Evolutionary conservation across 2,888 invertebrate genomes (phyloP).

Genomic region (Periphyllus acericola): DNA sequence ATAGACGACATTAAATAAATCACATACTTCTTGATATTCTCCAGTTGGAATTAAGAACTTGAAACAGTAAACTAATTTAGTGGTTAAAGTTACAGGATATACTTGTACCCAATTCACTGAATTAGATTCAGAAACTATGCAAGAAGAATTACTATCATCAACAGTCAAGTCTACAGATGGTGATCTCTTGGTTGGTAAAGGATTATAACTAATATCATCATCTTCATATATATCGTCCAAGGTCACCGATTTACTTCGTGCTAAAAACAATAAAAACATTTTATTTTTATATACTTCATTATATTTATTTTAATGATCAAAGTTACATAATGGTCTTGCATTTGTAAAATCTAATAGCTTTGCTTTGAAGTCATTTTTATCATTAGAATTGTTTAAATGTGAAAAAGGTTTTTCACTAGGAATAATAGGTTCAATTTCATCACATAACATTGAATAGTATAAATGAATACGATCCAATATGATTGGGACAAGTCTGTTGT

Average conservation of each 20-base stretch:
- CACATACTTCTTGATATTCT: constrained; percentile 89
- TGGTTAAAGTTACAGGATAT: constrained; percentile 87
- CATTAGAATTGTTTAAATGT: constrained; percentile 67
- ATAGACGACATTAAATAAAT: background rate
- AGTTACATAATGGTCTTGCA: constrained; percentile 61
- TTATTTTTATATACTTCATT: too few relatives aligned
- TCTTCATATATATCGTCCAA: too few relatives aligned
- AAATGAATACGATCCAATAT: constrained; percentile 85
- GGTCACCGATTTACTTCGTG: background rate
- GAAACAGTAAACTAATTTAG: constrained; percentile 91
- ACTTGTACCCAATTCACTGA: constrained; percentile 91
- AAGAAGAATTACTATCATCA: constrained; percentile 82
- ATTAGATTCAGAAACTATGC: constrained; percentile 90
- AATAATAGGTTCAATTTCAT: constrained; percentile 66
- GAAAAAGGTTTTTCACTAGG: constrained; percentile 71
- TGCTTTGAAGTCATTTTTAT: constrained; percentile 13
- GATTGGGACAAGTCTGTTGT: constrained; percentile 85
- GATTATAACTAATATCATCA: too few relatives aligned
- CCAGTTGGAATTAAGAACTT: constrained; percentile 96
- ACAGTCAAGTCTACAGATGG: too few relatives aligned
- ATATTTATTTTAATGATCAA: too few relatives aligned
- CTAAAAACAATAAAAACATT: background rate
- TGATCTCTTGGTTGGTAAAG: too few relatives aligned
- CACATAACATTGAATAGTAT: constrained; percentile 73
- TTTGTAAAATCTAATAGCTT: background rate